Evolutionary conservation across 2,888 invertebrate species (phyloP).

Genomic region (Thymelicus lineola): DNA sequence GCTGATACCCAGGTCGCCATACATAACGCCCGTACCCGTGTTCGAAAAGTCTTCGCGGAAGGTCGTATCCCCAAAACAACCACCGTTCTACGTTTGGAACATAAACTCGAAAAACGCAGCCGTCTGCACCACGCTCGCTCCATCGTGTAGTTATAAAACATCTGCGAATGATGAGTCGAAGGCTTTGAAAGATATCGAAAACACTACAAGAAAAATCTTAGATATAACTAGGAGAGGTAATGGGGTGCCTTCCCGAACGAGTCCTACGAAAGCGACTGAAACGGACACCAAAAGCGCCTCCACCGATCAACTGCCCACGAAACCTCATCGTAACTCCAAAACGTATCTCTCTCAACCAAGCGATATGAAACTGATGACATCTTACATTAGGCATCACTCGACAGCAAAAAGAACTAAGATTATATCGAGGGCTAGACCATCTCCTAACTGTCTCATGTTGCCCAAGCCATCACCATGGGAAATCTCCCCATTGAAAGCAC

Average conservation of each 20-base stretch:
- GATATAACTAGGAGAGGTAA: not conserved
- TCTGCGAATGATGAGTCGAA: not conserved
- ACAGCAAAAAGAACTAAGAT: not conserved
- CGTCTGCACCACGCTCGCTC: not conserved
- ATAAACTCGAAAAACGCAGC: conserved; percentile 15
- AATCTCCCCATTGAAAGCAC: not conserved
- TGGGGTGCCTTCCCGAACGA: not conserved
- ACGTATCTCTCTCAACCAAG: not conserved
- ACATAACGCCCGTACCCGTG: conserved; percentile 9
- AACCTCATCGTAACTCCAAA: not conserved
- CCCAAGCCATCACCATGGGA: not conserved
- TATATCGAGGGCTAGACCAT: not conserved
- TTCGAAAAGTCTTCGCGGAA: not conserved
- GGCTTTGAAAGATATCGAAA: conserved; percentile 1
- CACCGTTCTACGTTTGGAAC: conserved; percentile 24
- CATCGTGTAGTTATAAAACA: not conserved
- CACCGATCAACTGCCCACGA: not conserved
- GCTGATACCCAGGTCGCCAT: conserved; percentile 26
- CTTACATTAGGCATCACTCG: not conserved
- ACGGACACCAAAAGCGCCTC: not conserved
- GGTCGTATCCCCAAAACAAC: not conserved
- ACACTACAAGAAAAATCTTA: not conserved
- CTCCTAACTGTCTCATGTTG: not conserved
- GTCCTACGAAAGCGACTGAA: not conserved
- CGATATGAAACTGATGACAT: not conserved